These are phyloP conservation scores for Pegoplata infirma DNA, from an alignment of 2,888 invertebrate species.

Conservation along the genomic window DNA sequence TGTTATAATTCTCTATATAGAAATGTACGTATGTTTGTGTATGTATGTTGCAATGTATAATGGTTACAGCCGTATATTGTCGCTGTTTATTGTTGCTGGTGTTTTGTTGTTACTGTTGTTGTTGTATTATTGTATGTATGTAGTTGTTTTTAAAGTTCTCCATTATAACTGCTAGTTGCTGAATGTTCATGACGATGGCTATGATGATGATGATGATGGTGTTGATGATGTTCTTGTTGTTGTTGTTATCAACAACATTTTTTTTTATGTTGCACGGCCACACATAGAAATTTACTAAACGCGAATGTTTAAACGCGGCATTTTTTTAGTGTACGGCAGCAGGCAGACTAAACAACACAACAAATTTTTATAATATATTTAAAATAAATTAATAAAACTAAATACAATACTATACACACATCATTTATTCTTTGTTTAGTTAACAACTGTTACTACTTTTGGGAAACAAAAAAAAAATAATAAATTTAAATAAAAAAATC, in stretches of 20 bases:
- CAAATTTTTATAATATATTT: slow-evolving; percentile 68
- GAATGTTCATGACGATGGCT: neutral
- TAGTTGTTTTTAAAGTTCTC: too few species aligned
- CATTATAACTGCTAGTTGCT: too few species aligned
- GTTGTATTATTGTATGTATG: slow-evolving; percentile 31
- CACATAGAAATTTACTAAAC: slow-evolving; percentile 75
- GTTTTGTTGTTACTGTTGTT: slow-evolving; percentile 37
- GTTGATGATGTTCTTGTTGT: slow-evolving; percentile 31
- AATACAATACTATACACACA: slow-evolving; percentile 56
- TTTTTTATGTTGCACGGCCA: slow-evolving; percentile 61
- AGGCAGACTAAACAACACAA: slow-evolving; percentile 70
- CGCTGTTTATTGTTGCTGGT: slow-evolving; percentile 55
- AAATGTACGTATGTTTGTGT: slow-evolving; percentile 56
- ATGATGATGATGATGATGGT: slow-evolving; percentile 11
- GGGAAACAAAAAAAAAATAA: slow-evolving; percentile 31
- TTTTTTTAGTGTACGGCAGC: slow-evolving; percentile 73
- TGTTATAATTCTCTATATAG: slow-evolving; percentile 60
- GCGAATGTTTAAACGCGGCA: slow-evolving; percentile 76
- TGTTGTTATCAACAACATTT: slow-evolving; percentile 60
- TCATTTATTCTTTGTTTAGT: slow-evolving; percentile 56
- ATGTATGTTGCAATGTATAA: slow-evolving; percentile 26
- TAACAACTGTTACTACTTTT: slow-evolving; percentile 52
- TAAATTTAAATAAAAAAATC: too few species aligned
- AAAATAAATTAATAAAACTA: slow-evolving; percentile 59
- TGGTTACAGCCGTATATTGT: slow-evolving; percentile 62